Percentiles rank a stretch among this genome's conserved stretches.
Conservation (phyloP, 1,140 invertebrate species). For the Drosophila kohkoa region DNA sequence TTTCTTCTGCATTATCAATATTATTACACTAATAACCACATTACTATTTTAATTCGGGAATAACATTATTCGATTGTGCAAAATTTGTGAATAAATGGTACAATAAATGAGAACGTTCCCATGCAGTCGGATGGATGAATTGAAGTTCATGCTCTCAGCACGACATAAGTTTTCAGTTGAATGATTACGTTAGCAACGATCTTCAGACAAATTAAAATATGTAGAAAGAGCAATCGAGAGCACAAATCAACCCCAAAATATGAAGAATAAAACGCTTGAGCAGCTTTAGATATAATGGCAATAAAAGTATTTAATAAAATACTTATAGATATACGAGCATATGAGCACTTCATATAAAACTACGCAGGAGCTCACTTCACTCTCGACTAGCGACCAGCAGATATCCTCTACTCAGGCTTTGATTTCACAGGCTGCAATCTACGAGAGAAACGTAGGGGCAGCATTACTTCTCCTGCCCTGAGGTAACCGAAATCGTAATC, state of each 20-base stretch:
- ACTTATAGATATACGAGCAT: slow-evolving; percentile 16
- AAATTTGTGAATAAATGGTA: slow-evolving; percentile 24
- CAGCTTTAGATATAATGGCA: slow-evolving; percentile 30
- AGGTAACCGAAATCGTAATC: not conserved
- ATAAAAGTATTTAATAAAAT: slow-evolving; percentile 36
- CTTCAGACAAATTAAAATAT: slow-evolving; percentile 49
- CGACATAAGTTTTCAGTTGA: slow-evolving; percentile 52
- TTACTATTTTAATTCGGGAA: slow-evolving; percentile 24
- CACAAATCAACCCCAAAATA: slow-evolving; percentile 37
- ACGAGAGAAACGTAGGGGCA: not conserved
- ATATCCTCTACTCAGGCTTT: slow-evolving; percentile 8
- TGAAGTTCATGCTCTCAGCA: slow-evolving; percentile 43
- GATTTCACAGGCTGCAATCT: slow-evolving; percentile 12
- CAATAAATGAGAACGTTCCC: slow-evolving; percentile 37
- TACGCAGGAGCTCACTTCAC: slow-evolving; percentile 6
- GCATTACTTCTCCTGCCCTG: not conserved
- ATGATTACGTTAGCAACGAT: slow-evolving; percentile 44
- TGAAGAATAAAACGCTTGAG: slow-evolving; percentile 28
- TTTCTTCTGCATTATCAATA: slow-evolving; percentile 13
- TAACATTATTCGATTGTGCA: slow-evolving; percentile 31
- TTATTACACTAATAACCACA: slow-evolving; percentile 23
- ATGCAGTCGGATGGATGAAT: slow-evolving; percentile 50
- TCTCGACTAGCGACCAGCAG: slow-evolving; percentile 20
- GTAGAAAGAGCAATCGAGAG: slow-evolving; percentile 53
- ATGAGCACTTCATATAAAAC: slow-evolving; percentile 6